A percentile compares a stretch with the other conserved stretches of the same genome.
Evolutionary conservation across 2,888 invertebrate species (phyloP).

Genomic region (Pseudococcus longispinus): DNA sequence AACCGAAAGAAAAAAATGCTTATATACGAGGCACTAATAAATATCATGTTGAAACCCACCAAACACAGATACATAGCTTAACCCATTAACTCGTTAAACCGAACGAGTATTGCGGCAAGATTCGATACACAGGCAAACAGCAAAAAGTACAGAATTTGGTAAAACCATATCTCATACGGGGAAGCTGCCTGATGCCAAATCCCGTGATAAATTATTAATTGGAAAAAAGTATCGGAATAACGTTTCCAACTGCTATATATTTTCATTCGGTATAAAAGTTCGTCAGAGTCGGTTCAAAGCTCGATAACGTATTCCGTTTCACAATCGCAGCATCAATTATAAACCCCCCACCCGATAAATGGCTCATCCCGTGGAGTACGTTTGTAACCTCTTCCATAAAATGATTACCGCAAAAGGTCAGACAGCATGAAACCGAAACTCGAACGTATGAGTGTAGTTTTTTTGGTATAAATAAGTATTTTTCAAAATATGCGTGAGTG

Average conservation of each 20-base stretch:
- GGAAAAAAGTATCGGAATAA: neutral
- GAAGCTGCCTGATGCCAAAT: neutral
- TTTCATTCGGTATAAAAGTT: neutral
- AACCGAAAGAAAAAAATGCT: neutral
- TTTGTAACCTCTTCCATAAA: neutral
- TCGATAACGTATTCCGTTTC: slow-evolving; percentile 9
- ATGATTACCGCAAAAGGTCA: slow-evolving; percentile 1
- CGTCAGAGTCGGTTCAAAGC: neutral
- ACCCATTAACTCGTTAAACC: neutral
- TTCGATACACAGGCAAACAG: neutral
- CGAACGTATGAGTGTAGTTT: neutral
- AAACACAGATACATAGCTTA: too few species aligned
- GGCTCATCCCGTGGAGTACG: neutral
- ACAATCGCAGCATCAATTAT: slow-evolving; percentile 2
- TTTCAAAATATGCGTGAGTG: neutral
- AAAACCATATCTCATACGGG: neutral
- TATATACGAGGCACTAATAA: neutral
- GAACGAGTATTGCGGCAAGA: neutral
- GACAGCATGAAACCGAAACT: neutral
- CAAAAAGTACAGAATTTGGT: neutral
- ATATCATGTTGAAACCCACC: neutral
- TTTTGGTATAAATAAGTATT: neutral
- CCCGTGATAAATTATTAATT: neutral
- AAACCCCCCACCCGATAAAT: neutral
- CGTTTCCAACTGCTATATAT: neutral